Conservation (phyloP, 1,140 invertebrate species). For the Bombus polaris region DNA sequence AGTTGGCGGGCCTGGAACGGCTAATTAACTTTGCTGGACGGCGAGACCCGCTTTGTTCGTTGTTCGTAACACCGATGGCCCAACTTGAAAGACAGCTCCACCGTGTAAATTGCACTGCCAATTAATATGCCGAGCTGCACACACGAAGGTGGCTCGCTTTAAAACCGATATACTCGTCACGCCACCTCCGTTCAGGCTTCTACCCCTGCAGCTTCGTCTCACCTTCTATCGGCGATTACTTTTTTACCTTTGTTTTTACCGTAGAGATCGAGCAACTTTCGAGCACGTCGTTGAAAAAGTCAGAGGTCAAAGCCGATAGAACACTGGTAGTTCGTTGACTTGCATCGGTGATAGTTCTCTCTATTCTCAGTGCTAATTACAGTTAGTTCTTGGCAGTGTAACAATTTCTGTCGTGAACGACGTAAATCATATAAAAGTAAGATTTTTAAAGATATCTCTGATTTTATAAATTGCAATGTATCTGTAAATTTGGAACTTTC, state of each 20-base stretch:
- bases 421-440: too few relatives aligned
- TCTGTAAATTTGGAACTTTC: too few relatives aligned
- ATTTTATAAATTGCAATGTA: too few relatives aligned
- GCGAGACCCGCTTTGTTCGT: constrained; percentile 20
- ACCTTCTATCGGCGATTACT: background rate
- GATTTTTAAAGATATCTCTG: too few relatives aligned
- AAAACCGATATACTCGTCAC: background rate
- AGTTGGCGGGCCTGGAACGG: constrained; percentile 20
- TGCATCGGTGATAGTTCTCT: too few relatives aligned
- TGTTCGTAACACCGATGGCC: background rate
- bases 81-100: background rate
- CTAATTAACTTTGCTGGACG: constrained; percentile 40
- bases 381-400: too few relatives aligned
- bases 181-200: background rate
- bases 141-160: background rate
- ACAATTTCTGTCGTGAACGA: too few relatives aligned
- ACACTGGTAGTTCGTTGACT: too few relatives aligned
- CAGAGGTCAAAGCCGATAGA: background rate
- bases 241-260: background rate
- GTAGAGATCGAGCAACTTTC: too few relatives aligned
- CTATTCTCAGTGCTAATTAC: too few relatives aligned
- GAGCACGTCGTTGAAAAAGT: background rate
- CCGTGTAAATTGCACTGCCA: constrained; percentile 18
- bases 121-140: constrained; percentile 24
- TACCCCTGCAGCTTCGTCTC: background rate